Base-by-base conservation (phyloP, 2,888 invertebrate species). In the Apeira syringaria region DNA sequence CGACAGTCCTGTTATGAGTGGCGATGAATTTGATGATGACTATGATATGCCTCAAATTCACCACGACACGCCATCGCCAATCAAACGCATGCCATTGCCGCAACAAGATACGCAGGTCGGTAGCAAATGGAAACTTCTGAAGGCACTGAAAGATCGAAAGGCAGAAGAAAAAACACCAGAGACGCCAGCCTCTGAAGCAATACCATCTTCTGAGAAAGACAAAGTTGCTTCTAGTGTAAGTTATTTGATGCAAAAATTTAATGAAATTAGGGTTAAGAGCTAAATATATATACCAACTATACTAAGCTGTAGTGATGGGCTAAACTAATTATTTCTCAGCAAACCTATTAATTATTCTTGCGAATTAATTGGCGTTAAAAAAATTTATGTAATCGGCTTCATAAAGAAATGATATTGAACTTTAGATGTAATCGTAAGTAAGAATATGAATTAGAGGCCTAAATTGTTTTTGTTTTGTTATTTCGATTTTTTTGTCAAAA, bases 61-160 rank as follows among this genome's bases (percentile, higher is more conserved):
- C 13, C 80, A 33, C 34, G 76, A 80, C 51, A 75, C 75, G 25
- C 61, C 69, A 15, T 43, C 57, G 28, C 71, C 72, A 28, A 48
- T 64, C n/a, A 65, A 73, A 38, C 74, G 80, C 5, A 33, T 18
- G 26, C 73, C 75, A 28, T 75, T 75, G 26, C 74, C 74, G 2
- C 88, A 60, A 3, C 91, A 89, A 50, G 90, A 89, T 25, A 91
- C 91, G 30, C 92, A 92, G 6, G 91, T 94, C 35, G 94, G 96
- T 5, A 97, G 97, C 69, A 97, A 97, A 76, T 97, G 97, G 97
- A 97, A 97, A 75, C 90, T 97, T 28, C 81, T 97, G 1, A 97
- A 97, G 80, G 97, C 97, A 0, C 80, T 97, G 15, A 97, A 97
- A 73, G 97, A 97, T 65, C 92, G 95, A 48, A 97, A 97, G 84